Percentiles rank a stretch among this genome's conserved stretches.
Evolutionary conservation across 1,140 invertebrate species (phyloP).

Genomic region (Tribolium madens): DNA sequence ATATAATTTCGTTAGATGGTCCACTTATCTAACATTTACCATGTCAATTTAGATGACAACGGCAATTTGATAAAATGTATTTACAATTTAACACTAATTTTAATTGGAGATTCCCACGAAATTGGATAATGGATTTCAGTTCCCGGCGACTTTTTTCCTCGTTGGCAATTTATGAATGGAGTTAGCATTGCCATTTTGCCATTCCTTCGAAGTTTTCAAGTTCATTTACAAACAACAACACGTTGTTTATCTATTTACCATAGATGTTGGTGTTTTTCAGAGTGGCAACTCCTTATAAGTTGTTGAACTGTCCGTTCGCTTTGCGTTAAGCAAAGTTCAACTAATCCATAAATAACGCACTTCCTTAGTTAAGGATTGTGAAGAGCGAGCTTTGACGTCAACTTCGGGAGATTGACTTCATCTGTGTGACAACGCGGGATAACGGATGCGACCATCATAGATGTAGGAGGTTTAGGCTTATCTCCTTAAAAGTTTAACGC

Average conservation of each 20-base stretch:
- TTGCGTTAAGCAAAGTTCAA: constrained; percentile 53
- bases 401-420: constrained; percentile 38
- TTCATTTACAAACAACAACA: constrained; percentile 55
- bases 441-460: constrained; percentile 45
- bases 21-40: constrained; percentile 34
- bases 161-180: constrained; percentile 29
- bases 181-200: not conserved
- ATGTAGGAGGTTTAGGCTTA: constrained; percentile 48
- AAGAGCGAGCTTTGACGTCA: constrained; percentile 29
- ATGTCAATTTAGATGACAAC: constrained; percentile 6
- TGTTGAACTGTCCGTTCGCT: constrained; percentile 27
- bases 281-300: constrained; percentile 48
- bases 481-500: constrained; percentile 47
- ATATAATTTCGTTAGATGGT: constrained; percentile 35
- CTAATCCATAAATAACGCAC: constrained; percentile 54
- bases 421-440: constrained; percentile 39
- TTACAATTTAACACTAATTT: constrained; percentile 33
- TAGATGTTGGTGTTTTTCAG: constrained; percentile 50
- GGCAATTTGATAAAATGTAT: constrained; percentile 30
- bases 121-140: constrained; percentile 8
- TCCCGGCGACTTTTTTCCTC: not conserved
- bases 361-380: constrained; percentile 48
- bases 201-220: constrained; percentile 7
- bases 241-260: constrained; percentile 50
- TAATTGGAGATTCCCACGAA: constrained; percentile 27